These are phyloP conservation scores for Dicrostonyx torquatus DNA, from an alignment of 2,797 vertebrate species.

Conservation along the genomic window DNA sequence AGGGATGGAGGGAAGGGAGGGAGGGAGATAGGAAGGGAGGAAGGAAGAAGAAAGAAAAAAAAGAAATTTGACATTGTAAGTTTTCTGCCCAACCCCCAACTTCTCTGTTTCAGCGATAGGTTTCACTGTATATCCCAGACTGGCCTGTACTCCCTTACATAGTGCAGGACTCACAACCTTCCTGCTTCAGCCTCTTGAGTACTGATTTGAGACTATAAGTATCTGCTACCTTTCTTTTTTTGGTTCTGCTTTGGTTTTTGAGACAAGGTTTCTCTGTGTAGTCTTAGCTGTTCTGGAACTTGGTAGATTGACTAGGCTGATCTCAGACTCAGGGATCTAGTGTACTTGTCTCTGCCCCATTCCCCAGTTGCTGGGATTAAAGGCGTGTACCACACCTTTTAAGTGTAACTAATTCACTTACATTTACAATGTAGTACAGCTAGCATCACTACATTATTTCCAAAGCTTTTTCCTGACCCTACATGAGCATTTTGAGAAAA, in stretches of 20 bases:
- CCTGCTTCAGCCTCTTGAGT: neutral
- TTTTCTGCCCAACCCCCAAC: neutral
- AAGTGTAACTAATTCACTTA: neutral
- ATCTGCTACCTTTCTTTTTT: neutral
- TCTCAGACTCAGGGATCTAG: neutral
- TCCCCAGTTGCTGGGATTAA: neutral
- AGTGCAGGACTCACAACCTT: neutral
- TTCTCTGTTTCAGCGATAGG: neutral
- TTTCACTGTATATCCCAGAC: neutral
- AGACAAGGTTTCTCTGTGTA: neutral
- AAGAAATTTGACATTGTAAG: neutral
- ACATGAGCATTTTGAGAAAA: slow-evolving; percentile 27
- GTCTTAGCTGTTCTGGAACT: neutral
- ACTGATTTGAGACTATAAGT: neutral
- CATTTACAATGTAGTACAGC: neutral
- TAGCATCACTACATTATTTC: neutral
- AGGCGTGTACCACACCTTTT: neutral
- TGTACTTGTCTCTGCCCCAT: neutral
- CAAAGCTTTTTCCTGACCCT: neutral
- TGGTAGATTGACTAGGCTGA: neutral
- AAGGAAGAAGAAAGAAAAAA: neutral
- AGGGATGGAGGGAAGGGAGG: no score
- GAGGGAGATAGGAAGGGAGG: neutral
- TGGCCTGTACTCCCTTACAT: neutral
- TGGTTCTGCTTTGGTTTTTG: neutral